These are phyloP conservation scores for Clupea harengus DNA, from an alignment of 2,113 vertebrate genomes.

Conservation along the genomic window DNA sequence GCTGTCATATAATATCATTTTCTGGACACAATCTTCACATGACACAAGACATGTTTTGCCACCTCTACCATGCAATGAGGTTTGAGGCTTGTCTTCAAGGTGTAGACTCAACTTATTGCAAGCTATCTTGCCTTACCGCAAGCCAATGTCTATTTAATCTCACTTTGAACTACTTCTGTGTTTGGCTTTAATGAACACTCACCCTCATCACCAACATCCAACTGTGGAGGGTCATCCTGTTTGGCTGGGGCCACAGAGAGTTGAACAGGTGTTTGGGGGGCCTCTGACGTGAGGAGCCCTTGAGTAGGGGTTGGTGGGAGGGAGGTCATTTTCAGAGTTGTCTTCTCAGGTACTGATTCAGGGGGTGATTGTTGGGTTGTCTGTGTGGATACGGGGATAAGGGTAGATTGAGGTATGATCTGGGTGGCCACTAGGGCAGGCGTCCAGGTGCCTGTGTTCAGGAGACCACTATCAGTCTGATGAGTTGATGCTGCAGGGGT, in stretches of 20 bases:
- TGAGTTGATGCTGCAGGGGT: not conserved
- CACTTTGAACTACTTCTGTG: not conserved
- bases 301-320: not conserved
- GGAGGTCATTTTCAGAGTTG: not conserved
- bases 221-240: conserved; percentile 59
- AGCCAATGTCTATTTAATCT: not conserved
- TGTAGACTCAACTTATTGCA: too few species aligned
- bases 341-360: not conserved
- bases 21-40: not conserved
- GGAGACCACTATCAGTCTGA: conserved; percentile 21
- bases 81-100: too few species aligned
- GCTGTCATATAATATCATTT: not conserved
- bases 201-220: conserved; percentile 73
- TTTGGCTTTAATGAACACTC: conserved; percentile 29
- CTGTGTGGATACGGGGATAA: conserved; percentile 9
- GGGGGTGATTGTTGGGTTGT: not conserved
- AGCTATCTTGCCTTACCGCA: not conserved
- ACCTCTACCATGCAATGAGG: too few species aligned
- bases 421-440: not conserved
- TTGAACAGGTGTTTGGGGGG: conserved; percentile 28
- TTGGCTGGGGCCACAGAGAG: conserved; percentile 47
- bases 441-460: conserved; percentile 5
- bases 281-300: not conserved
- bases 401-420: not conserved
- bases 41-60: too few species aligned